A percentile compares a stretch with the other conserved stretches of the same genome.
These are phyloP conservation scores for Troglohyphantes excavatus DNA, from an alignment of 2,888 invertebrate genomes.

Conservation along the genomic window DNA sequence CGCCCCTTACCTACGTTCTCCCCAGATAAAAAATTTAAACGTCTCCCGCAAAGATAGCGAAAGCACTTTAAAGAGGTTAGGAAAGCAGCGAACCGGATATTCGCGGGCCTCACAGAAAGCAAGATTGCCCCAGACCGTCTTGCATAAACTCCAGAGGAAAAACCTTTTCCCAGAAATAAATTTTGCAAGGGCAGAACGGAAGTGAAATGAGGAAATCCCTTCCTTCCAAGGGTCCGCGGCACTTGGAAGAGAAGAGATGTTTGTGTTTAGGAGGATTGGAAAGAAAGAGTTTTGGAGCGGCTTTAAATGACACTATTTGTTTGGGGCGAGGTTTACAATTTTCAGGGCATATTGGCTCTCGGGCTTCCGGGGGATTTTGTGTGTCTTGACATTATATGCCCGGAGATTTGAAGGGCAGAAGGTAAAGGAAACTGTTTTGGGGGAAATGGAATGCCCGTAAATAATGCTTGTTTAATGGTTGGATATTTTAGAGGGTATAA, in stretches of 20 bases:
- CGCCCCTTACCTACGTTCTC: background rate
- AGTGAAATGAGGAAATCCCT: constrained; percentile 19
- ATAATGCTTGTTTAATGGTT: background rate
- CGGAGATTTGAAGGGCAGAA: background rate
- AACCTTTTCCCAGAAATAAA: constrained; percentile 30
- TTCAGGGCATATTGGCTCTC: constrained; percentile 31
- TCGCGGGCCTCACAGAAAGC: constrained; percentile 10
- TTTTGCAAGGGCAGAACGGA: constrained; percentile 14
- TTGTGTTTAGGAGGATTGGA: constrained; percentile 12
- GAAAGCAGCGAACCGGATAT: constrained; percentile 33
- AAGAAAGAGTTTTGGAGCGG: background rate
- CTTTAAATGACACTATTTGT: constrained; percentile 44
- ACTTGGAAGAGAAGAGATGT: constrained; percentile 8
- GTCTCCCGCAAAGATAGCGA: background rate
- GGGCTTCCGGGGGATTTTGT: background rate
- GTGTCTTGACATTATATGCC: background rate
- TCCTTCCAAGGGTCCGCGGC: background rate
- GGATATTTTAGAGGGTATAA: background rate
- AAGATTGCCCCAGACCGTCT: background rate
- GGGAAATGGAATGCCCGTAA: background rate
- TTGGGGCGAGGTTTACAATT: constrained; percentile 9
- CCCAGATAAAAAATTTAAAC: constrained; percentile 25
- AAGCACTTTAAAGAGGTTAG: background rate
- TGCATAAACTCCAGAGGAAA: constrained; percentile 22
- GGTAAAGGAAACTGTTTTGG: constrained; percentile 1